phyloP scores from a whole-genome alignment of 2,113 vertebrate genomes.

The Uria aalge region DNA sequence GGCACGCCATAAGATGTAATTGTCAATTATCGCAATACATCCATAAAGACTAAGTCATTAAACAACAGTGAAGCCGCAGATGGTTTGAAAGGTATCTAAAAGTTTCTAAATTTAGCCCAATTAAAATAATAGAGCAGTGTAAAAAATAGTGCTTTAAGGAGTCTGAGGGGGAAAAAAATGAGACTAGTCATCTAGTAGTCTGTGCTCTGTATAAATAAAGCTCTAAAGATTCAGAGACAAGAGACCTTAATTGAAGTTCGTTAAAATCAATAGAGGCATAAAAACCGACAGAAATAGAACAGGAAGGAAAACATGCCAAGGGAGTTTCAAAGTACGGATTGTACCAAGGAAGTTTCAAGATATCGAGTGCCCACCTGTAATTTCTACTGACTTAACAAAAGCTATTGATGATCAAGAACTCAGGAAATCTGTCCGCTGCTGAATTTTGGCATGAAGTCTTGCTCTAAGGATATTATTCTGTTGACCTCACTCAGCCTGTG shows the following conservation, averaged over 20 bases:
- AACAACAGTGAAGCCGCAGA: neutral
- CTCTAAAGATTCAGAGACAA: conserved; percentile 7
- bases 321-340: neutral
- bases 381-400: neutral
- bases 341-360: neutral
- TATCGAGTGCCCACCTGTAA: neutral
- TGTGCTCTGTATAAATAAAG: conserved; percentile 39
- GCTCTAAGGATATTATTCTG: accelerated
- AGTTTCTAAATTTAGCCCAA: neutral
- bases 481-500: neutral
- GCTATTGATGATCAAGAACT: neutral
- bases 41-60: conserved; percentile 20
- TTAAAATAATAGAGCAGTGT: neutral
- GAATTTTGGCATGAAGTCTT: neutral
- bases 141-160: neutral
- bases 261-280: conserved; percentile 51
- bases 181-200: neutral
- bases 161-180: neutral
- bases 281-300: conserved; percentile 28
- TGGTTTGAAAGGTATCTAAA: conserved; percentile 25
- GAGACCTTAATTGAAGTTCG: conserved; percentile 50
- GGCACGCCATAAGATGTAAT: neutral
- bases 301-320: neutral
- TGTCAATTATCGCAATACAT: conserved; percentile 16
- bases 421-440: neutral